Evolutionary conservation across 2,113 vertebrate species (phyloP).

Genomic region (Holacanthus passer): DNA sequence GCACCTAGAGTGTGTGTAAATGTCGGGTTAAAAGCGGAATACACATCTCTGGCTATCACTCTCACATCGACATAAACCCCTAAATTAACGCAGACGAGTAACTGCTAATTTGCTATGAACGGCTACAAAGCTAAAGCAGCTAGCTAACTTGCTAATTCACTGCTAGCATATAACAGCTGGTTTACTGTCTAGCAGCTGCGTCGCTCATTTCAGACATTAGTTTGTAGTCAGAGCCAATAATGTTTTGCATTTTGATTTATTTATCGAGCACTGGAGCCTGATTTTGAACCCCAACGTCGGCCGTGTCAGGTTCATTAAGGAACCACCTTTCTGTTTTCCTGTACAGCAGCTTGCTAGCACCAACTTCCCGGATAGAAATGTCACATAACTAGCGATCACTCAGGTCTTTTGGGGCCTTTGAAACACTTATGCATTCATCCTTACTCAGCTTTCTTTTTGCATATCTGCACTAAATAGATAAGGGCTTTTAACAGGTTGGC

Average conservation of each 20-base stretch:
- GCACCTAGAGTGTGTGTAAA: neutral
- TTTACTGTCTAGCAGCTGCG: slow-evolving; percentile 35
- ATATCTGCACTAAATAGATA: too few relatives aligned
- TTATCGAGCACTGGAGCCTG: fast-evolving
- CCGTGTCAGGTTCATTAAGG: slow-evolving; percentile 57
- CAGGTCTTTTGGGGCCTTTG: fast-evolving
- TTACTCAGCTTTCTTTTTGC: neutral
- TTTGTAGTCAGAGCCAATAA: neutral
- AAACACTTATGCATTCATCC: neutral
- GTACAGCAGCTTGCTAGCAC: neutral
- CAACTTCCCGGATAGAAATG: slow-evolving; percentile 21
- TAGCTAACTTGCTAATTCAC: slow-evolving; percentile 47
- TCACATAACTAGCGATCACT: neutral
- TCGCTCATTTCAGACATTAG: slow-evolving; percentile 5
- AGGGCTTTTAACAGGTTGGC: neutral
- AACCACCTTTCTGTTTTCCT: slow-evolving; percentile 48
- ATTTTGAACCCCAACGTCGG: neutral
- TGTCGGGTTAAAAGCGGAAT: neutral
- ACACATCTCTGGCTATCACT: fast-evolving
- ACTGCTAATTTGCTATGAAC: neutral
- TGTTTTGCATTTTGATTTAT: neutral
- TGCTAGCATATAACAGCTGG: slow-evolving; percentile 65
- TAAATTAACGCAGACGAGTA: fast-evolving
- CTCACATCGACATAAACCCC: neutral
- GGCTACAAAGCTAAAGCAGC: slow-evolving; percentile 36